These are phyloP conservation scores for Diloba caeruleocephala DNA, from an alignment of 2,888 invertebrate genomes.

Conservation along the genomic window DNA sequence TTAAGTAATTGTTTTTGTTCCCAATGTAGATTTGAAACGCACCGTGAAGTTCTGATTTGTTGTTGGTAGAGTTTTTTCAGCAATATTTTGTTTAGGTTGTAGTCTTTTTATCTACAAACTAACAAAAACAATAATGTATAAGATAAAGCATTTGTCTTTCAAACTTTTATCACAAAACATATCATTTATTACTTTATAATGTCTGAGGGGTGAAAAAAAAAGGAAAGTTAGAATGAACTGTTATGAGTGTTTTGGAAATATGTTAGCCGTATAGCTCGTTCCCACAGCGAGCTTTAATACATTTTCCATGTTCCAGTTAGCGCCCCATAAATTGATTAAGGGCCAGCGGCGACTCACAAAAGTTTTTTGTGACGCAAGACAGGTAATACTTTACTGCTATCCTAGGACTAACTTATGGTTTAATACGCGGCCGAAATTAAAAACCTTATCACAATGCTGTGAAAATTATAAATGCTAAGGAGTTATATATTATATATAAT, in stretches of 20 bases:
- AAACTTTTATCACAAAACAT: conserved; percentile 29
- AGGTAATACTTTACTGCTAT: conserved; percentile 72
- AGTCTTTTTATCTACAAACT: conserved; percentile 3
- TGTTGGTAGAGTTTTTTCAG: conserved; percentile 49
- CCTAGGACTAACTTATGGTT: conserved; percentile 57
- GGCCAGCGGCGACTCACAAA: conserved; percentile 82
- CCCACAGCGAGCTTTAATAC: conserved; percentile 87
- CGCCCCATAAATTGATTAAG: conserved; percentile 89
- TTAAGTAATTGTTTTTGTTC: conserved; percentile 87
- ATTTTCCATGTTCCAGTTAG: conserved; percentile 89
- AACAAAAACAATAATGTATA: conserved; percentile 13
- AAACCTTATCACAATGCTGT: conserved; percentile 20
- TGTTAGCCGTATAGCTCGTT: conserved; percentile 78
- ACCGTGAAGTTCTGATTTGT: conserved; percentile 65
- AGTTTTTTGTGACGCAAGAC: conserved; percentile 80
- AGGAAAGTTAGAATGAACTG: conserved; percentile 57
- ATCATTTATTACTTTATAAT: conserved; percentile 27
- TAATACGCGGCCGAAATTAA: conserved; percentile 41
- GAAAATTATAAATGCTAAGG: conserved; percentile 5
- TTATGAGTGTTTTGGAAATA: conserved; percentile 67
- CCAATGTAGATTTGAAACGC: conserved; percentile 80
- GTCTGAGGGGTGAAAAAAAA: conserved; percentile 37
- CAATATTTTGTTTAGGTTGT: conserved; percentile 25
- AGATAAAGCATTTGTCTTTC: conserved; percentile 8
- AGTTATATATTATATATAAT: no score